Conservation (phyloP, 2,113 vertebrate species). For the Phalacrocorax brasilianus region DNA sequence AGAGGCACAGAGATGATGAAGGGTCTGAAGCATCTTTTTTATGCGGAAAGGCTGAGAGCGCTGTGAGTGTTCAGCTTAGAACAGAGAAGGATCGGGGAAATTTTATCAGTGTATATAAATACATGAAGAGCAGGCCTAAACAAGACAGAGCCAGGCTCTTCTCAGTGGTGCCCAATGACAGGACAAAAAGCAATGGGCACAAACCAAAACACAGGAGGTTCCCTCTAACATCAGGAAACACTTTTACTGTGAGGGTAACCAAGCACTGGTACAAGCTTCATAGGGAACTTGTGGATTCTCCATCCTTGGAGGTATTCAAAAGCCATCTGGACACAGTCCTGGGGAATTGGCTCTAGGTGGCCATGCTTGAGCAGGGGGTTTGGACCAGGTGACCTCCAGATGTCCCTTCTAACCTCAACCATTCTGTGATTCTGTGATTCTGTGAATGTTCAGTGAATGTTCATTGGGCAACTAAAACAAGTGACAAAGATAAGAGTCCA, state of each 20-base stretch:
- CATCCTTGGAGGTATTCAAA: neutral
- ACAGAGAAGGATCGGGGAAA: neutral
- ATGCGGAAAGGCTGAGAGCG: neutral
- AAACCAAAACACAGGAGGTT: neutral
- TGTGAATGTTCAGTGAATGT: neutral
- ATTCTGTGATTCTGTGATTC: neutral
- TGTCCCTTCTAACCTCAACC: neutral
- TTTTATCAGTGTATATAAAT: neutral
- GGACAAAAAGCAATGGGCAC: neutral
- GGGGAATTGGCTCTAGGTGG: neutral
- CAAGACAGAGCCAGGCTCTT: neutral
- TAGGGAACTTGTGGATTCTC: neutral
- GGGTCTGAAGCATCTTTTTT: neutral
- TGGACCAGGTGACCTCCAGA: neutral
- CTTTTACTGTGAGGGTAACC: neutral
- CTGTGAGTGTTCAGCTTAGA: neutral
- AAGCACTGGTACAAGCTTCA: neutral
- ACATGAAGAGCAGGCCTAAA: neutral
- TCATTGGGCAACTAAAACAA: neutral
- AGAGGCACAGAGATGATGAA: neutral
- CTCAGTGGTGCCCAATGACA: neutral
- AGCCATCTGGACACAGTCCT: neutral
- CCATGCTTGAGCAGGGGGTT: accelerated
- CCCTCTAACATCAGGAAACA: neutral
- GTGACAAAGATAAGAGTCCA: neutral